Evolutionary conservation across 2,113 vertebrate genomes (phyloP).

Genomic region (Himantopus leucocephalus): DNA sequence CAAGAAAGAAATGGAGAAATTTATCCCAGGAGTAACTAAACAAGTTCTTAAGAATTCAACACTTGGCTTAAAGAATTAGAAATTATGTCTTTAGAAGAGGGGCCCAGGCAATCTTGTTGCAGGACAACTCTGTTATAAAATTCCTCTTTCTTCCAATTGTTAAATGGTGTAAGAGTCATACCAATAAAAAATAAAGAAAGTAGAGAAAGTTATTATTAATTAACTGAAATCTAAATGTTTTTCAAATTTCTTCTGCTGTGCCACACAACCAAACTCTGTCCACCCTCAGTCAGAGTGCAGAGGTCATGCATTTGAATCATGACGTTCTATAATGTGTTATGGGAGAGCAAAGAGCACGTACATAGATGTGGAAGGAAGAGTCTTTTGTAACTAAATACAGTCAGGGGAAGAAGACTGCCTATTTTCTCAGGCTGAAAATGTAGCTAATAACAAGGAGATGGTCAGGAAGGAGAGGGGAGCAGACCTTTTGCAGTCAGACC

Average conservation of each 20-base stretch:
- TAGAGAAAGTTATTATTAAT: not conserved
- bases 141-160: not conserved
- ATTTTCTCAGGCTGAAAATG: not conserved
- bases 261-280: not conserved
- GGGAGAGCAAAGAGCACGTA: rapidly evolving
- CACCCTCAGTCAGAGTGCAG: not conserved
- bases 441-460: not conserved
- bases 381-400: not conserved
- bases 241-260: not conserved
- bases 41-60: not conserved
- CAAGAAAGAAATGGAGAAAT: not conserved
- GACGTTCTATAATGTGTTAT: not conserved
- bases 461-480: not conserved
- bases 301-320: not conserved
- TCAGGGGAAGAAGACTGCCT: not conserved
- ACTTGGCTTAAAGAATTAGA: not conserved
- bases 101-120: not conserved
- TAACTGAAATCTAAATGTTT: not conserved
- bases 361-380: not conserved
- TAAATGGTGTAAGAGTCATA: not conserved
- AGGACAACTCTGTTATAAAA: not conserved
- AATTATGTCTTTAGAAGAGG: not conserved
- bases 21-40: not conserved
- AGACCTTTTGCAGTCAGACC: not conserved
- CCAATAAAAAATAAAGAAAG: not conserved